These are phyloP conservation scores for Spinus olivaceus DNA, from an alignment of 2,797 vertebrate genomes.

Conservation along the genomic window DNA sequence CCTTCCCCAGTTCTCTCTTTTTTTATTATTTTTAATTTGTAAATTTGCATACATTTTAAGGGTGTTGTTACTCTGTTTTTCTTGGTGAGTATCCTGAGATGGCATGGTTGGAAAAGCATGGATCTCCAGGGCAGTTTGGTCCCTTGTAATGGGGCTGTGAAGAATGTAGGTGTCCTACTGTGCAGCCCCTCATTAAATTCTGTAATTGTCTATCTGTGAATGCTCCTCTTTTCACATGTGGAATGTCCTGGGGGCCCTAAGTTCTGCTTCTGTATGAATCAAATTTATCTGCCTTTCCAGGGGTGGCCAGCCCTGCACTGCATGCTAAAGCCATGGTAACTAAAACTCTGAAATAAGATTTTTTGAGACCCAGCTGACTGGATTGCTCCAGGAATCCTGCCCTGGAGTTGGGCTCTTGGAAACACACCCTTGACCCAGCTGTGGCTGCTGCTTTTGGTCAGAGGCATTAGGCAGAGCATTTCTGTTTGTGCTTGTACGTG, in stretches of 20 bases:
- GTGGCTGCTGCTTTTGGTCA: not conserved
- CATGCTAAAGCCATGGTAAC: not conserved
- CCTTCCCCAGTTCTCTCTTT: not conserved
- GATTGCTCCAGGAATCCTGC: not conserved
- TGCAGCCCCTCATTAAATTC: not conserved
- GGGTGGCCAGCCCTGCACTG: not conserved
- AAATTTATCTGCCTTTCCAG: fast-evolving
- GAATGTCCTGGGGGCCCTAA: fast-evolving
- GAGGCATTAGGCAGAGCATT: not conserved
- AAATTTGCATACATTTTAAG: not conserved
- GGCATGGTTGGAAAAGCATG: not conserved
- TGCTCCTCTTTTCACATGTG: not conserved
- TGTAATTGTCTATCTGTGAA: not conserved
- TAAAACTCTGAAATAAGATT: not conserved
- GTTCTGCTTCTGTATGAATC: not conserved
- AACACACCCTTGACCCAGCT: too few relatives aligned
- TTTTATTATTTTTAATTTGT: not conserved
- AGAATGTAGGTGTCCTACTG: not conserved
- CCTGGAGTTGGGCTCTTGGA: not conserved
- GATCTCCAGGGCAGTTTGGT: not conserved
- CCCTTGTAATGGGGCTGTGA: not conserved
- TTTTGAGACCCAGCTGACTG: not conserved
- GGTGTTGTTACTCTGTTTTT: not conserved
- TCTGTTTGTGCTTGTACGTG: fast-evolving
- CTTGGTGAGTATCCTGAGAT: not conserved